Base-by-base conservation (phyloP, 2,888 invertebrate species). In the Polyploca ridens region DNA sequence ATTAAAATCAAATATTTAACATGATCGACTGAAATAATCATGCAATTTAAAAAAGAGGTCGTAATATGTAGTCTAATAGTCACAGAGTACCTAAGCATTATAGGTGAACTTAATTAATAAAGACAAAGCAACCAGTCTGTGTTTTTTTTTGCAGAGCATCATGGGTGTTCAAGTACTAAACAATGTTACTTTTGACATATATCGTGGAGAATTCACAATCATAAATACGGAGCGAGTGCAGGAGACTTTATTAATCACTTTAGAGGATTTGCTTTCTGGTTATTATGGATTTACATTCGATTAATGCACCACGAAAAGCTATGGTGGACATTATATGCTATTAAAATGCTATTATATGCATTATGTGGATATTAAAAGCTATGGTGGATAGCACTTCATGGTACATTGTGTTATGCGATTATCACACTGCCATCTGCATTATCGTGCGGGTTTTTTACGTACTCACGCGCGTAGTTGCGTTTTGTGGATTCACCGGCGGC, bases 211-310 rank as follows among this genome's bases (percentile, higher is more conserved):
- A 69, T 90, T 81, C 65, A 88, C 89, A 0, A 79, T 87, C 72
- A 35, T 93, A 0, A 87, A 83, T 38, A 73, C 85, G 0, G 86
- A 90, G 49, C 77, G 84, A 3, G 74, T 88, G 4, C 90, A 92
- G 57, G 74, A 80, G 2, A 73, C 67, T 11, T 81, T 85, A 73
- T 68, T 90, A 0, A 62, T 67, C 2, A 81, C 85, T 0, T 63
- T 90, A 0, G 90, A 91, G 66, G 89, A 91, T 75, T 76, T 93
- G 54, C 70, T 93, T 0, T 87, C 87, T 35, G 91, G 93, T 90
- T 69, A 63, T 54, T 41, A 60, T 19, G 1, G 6, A 14, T 14
- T 44, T 41, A 1, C 11, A 11, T 41, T 11, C 11, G 3, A 41
- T 41, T 19, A 54, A 19, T 54, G 10, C 10, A 54, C n/a, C n/a